Evolutionary conservation across 2,888 invertebrate genomes (phyloP), one percentile per base, ranked within the genome.

Genomic region (Orchesellides sinensis): DNA sequence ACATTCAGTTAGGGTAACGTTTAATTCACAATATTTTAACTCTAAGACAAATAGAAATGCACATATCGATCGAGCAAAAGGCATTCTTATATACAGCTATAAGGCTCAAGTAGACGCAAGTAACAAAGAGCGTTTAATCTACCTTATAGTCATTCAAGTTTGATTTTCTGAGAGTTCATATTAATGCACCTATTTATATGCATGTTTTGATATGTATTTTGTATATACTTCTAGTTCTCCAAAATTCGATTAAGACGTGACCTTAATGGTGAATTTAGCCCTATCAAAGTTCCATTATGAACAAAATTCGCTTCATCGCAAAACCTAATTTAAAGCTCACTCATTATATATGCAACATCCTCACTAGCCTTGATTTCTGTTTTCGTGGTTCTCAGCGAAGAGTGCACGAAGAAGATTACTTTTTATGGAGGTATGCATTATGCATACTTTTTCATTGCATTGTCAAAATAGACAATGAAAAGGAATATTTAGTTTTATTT

Each of bases 211-310:
- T n/a, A n/a, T n/a, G n/a, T n/a, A n/a, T n/a, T n/a, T n/a, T n/a
- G n/a, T n/a, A n/a, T n/a, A n/a, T n/a, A n/a, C n/a, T n/a, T n/a
- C n/a, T n/a, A 6, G 25, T 40, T 65, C 65, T 65, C 65, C 45
- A 65, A 65, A 65, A 65, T 65, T 65, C 65, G 65, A 65, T 77
- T 77, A 77, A 68, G 56, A 77, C 49, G 68, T 77, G 77, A 77
- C 77, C 77, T 77, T 77, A 77, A 77, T 77, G 77, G 54, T 77
- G 63, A 66, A 61, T 68, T 68, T 59, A 25, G 59, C 77, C n/a
- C 77, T 77, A 77, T 77, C 77, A 77, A 77, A 77, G 59, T 59
- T 17, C 68, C 77, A 77, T 77, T 77, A 77, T 59, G 68, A 68
- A n/a, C 56, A 32, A 52, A 17, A 75, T 40, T 27, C 56, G 17